Base-by-base conservation (phyloP, 2,113 vertebrate genomes). In the Sciurus niger region DNA sequence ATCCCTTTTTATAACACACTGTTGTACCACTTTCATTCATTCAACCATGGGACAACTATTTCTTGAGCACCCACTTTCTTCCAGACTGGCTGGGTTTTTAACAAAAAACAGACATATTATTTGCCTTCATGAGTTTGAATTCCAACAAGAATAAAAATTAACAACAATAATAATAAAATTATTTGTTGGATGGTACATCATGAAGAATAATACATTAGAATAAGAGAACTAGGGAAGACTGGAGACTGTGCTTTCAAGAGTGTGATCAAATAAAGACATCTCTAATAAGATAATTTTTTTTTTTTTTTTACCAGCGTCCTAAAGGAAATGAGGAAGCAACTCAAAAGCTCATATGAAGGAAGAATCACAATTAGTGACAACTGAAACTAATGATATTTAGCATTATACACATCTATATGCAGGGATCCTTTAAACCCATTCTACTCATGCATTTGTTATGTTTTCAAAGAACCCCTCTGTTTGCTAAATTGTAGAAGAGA, bases 1-100 rank as follows among this genome's bases (percentile, higher is more conserved):
- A 84, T 51, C 88, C 72, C 63, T 46, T 72, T 67, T 72, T 88
- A 72, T 20, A 90, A 37, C 37, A 68, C 1, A 73, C 6, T 78
- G 9, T 53, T 68, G 4, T 79, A 37, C 63, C 53, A 63, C 10
- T 94, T 83, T 89, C 11, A 78, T 37, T 83, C 18, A 24, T 89
- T 94, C n/a, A 43, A 48, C 14, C 25, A 84, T 65, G n/a, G 48
- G 90, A 58, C 18, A 74, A 92, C 25, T 88, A 77, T 84, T 84
- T 91, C 84, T 22, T 58, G 24, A n/a, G 25, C 11, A 84, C 1
- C 1, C 11, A 58, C 11, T 60, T 90, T 90, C 20, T 63, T n/a
- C n/a, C 28, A 94, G n/a, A 34, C 18, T 32, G 5, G 11, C 18
- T 32, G 4, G 8, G 25, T 46, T 11, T 73, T 82, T 70, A 84